A percentile compares a stretch with the other conserved stretches of the same genome.
phyloP scores from a whole-genome alignment of 2,113 vertebrate genomes.

The Sebastes fasciatus region DNA sequence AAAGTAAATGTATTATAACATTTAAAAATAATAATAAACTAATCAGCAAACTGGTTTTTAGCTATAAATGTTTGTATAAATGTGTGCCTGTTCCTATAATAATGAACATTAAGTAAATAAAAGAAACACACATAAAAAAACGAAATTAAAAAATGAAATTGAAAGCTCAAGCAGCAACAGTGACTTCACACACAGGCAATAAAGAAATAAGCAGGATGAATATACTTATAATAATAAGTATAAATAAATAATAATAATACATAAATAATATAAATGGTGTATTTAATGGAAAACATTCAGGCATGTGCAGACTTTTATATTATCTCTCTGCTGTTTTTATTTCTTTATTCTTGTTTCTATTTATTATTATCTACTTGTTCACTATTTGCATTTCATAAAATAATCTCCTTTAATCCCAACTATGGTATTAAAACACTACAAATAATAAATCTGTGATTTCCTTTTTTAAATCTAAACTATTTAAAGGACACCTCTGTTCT shows the following conservation, averaged over 20 bases:
- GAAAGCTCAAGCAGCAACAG: background rate
- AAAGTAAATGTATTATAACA: background rate
- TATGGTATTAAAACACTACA: background rate
- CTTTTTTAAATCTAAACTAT: background rate
- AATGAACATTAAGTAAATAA: background rate
- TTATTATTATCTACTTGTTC: background rate
- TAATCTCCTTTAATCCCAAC: background rate
- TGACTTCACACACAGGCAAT: background rate
- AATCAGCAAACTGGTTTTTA: background rate
- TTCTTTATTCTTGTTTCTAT: background rate
- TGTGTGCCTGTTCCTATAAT: background rate
- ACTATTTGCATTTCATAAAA: background rate
- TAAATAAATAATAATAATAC: background rate
- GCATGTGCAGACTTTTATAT: background rate
- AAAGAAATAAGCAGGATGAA: background rate
- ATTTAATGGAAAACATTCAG: background rate
- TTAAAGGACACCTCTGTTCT: background rate
- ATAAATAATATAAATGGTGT: too few species aligned
- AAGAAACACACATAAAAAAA: background rate
- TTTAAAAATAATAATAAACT: background rate
- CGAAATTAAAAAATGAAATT: background rate
- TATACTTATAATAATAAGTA: too few species aligned
- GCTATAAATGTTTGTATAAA: background rate
- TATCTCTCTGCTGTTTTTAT: background rate
- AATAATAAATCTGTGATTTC: background rate